Evolutionary conservation across 2,888 invertebrate species (phyloP).

Genomic region (Halocaridina rubra): DNA sequence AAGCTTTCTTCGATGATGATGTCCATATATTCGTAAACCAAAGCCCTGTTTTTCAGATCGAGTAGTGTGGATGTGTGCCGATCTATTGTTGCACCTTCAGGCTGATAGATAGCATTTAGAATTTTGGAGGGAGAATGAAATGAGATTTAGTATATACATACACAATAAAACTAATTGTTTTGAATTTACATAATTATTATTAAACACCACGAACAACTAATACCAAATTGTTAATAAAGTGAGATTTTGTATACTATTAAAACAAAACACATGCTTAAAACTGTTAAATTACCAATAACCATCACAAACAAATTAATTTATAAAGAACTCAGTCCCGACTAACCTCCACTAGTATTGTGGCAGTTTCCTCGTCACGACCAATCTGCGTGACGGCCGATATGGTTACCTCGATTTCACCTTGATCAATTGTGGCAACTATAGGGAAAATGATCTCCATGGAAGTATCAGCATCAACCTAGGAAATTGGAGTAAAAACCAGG

Average conservation of each 20-base stretch:
- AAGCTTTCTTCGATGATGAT: constrained; percentile 72
- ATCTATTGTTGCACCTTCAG: constrained; percentile 72
- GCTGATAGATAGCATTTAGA: no score
- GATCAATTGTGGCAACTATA: constrained; percentile 70
- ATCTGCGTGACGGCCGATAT: constrained; percentile 72
- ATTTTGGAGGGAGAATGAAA: no score
- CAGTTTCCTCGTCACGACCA: constrained; percentile 67
- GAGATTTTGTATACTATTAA: no score
- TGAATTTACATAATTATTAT: no score
- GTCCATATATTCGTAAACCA: constrained; percentile 71
- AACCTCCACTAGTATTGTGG: constrained; percentile 64
- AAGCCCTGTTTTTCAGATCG: constrained; percentile 72
- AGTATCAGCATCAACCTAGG: constrained; percentile 67
- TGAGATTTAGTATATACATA: no score
- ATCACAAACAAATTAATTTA: neutral
- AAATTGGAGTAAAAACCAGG: neutral
- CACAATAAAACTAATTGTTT: no score
- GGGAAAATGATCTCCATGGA: constrained; percentile 71
- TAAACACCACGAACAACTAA: no score
- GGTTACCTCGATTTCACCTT: constrained; percentile 70
- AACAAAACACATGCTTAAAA: no score
- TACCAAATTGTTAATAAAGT: no score
- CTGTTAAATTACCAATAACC: neutral
- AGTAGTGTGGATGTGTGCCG: constrained; percentile 72
- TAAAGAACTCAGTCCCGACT: neutral